Evolutionary conservation across 2,888 invertebrate species (phyloP), one percentile per base, ranked within the genome.

Genomic region (Suillia variegata): DNA sequence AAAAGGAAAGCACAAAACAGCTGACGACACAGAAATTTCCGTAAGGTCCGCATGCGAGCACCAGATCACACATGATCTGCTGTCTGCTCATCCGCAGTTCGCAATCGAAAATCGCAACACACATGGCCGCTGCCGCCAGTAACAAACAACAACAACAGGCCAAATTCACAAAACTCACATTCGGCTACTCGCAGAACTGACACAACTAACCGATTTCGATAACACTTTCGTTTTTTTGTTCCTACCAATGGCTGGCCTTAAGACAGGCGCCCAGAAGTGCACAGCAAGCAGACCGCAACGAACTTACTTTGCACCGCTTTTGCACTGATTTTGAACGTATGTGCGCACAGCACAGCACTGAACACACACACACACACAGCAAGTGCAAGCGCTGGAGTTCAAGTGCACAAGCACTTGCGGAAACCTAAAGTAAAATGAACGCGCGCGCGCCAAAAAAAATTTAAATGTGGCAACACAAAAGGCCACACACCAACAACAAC

Each of bases 171-270:
- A 21, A 13, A 15, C 21, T 38, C 56, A 56, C 56, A 56, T 50
- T 34, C 24, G 56, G 56, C 50, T 50, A 55, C 55, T 48, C 38
- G 4, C 13, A 4, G 4, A 38, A 31, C 34, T 3, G 15, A 12
- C 24, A 38, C 24, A 24, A 12, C 53, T 57, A 33, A 56, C 33
- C 50, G 60, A 59, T 67, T 64, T 63, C 70, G 69, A 70, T 70
- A 74, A 75, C 76, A 81, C 81, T 81, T 81, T 82, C 80, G 75
- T 79, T 82, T 82, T 81, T 80, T 80, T 81, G 79, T 80, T 80
- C 81, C 77, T 79, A 80, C 81, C 73, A 76, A 75, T 74, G 76
- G 80, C 81, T 81, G 81, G 80, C 81, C 80, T 73, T 74, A 77
- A 73, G 79, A 69, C 72, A 81, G 81, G 82, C 69, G 70, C 65